phyloP scores from a whole-genome alignment of 2,113 vertebrate genomes.

The Pycnonotus jocosus region DNA sequence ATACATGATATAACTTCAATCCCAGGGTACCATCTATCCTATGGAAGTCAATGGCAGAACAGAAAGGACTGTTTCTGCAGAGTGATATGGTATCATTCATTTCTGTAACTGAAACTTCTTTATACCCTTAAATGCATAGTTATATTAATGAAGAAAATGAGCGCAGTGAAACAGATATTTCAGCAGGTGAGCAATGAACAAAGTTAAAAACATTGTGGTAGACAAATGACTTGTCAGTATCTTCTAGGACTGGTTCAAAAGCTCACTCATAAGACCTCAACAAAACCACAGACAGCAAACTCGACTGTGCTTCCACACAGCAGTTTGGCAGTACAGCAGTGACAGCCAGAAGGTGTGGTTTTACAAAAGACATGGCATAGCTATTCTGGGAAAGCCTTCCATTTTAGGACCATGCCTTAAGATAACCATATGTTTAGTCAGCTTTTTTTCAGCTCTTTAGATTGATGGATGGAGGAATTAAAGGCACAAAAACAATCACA shows the following conservation, averaged over 20 bases:
- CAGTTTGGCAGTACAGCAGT: neutral
- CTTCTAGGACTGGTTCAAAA: neutral
- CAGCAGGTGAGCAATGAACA: neutral
- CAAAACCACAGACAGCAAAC: neutral
- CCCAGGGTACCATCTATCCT: neutral
- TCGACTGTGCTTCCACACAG: neutral
- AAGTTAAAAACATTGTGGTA: neutral
- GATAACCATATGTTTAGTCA: neutral
- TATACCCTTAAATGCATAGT: neutral
- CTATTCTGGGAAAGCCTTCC: neutral
- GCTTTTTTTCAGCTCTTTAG: neutral
- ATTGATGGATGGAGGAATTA: neutral
- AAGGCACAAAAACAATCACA: neutral
- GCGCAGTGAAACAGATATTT: neutral
- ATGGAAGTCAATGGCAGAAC: neutral
- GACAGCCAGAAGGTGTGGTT: neutral
- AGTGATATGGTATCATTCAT: neutral
- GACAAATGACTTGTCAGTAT: neutral
- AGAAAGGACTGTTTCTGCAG: neutral
- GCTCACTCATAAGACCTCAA: neutral
- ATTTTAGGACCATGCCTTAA: neutral
- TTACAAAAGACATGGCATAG: neutral
- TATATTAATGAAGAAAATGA: neutral
- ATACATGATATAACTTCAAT: neutral
- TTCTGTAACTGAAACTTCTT: neutral